Evolutionary conservation across 2,113 vertebrate species (phyloP), one percentile per base, ranked within the genome.

Genomic region (Petrocephalus microphthalmus): DNA sequence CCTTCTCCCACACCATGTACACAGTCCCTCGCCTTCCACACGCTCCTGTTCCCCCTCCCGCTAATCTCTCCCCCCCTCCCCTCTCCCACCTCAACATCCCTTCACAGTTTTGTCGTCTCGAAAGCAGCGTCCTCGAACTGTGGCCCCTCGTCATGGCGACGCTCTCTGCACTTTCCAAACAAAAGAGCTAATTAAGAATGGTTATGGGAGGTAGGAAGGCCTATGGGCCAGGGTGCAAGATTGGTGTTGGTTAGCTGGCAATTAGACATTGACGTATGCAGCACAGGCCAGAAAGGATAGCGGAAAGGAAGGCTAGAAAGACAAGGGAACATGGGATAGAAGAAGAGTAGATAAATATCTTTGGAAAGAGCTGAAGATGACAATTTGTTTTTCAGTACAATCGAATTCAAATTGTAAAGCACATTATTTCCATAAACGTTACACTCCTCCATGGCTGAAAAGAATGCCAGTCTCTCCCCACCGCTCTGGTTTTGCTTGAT

Each of bases 391-490:
- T 53, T 53, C 25, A 85, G 15, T 29, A 49, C 22, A 60, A 86
- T 42, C 57, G 7, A 86, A 45, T 33, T 2, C 17, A 51, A 86
- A 86, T 0, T 37, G 4, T 42, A 64, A 86, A 90, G 90, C 92
- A 91, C 91, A 89, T 60, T 57, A 10, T 84, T 53, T 0, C 88
- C 90, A 89, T 92, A 94, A 93, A 93, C 94, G 95, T 93, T 93
- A 94, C 93, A 94, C 89, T 92, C 90, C 91, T 90, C 93, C 91
- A 91, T 89, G 86, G 89, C 19, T 53, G 13, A 91, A 93, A 92
- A 83, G 17, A 56, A 60, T 13, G 19, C 56, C 42, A 22, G 15
- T 29, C 54, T 22, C 54, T 64, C 89, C 90, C 91, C 74, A 88
- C 83, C 89, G 88, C 88, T 88, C 89, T 87, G 60, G 86, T 90